phyloP scores from a whole-genome alignment of 2,888 invertebrate genomes.

The Apamea anceps region DNA sequence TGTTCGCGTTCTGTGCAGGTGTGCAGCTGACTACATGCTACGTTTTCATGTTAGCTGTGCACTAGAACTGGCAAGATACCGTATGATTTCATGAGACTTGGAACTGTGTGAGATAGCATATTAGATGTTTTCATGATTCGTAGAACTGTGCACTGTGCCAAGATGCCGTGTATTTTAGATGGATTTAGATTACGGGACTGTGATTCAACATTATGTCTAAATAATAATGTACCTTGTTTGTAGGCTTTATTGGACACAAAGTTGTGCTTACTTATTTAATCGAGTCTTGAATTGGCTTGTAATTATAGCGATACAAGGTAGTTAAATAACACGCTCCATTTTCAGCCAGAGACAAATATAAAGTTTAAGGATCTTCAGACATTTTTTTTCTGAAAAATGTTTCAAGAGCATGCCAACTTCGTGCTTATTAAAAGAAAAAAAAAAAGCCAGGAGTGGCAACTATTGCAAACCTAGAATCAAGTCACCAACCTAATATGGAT shows the following conservation, averaged over 20 bases:
- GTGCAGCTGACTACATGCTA: slow-evolving; percentile 37
- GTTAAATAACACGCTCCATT: not conserved
- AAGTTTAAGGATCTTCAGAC: not conserved
- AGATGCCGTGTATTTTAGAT: not conserved
- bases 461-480: slow-evolving; percentile 37
- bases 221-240: not conserved
- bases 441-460: slow-evolving; percentile 5
- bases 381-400: slow-evolving; percentile 11
- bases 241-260: not conserved
- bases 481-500: slow-evolving; percentile 57
- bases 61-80: not conserved
- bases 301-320: not conserved
- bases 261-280: not conserved
- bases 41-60: slow-evolving; percentile 16
- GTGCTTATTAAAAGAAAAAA: slow-evolving; percentile 31
- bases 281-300: not conserved
- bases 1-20: slow-evolving; percentile 61
- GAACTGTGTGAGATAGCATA: not conserved
- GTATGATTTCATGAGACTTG: slow-evolving; percentile 3
- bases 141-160: not conserved
- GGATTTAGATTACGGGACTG: not conserved
- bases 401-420: not conserved
- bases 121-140: not conserved
- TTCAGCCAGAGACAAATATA: not conserved
- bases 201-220: not conserved